Evolutionary conservation across 2,888 invertebrate species (phyloP).

Genomic region (Aproaerema taeniolella): DNA sequence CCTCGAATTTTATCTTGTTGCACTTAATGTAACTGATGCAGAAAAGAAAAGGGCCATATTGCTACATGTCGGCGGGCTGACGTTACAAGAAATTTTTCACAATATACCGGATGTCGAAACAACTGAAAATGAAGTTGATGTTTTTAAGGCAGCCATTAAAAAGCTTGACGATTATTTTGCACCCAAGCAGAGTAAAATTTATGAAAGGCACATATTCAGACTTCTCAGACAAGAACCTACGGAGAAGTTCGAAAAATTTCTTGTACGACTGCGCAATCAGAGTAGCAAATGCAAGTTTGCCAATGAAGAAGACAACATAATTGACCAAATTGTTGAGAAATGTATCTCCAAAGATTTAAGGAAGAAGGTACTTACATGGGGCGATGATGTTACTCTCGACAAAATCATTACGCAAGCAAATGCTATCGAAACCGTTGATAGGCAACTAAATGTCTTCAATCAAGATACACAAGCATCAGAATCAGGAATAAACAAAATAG

Average conservation of each 20-base stretch:
- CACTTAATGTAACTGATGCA: neutral
- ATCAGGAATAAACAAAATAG: neutral
- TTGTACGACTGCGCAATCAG: neutral
- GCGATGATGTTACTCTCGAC: neutral
- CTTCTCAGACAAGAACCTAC: neutral
- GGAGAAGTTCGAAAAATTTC: conserved; percentile 2
- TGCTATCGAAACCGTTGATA: neutral
- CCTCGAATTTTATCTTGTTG: conserved; percentile 5
- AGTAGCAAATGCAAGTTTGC: neutral
- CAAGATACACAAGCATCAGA: neutral
- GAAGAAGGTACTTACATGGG: neutral
- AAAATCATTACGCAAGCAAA: neutral
- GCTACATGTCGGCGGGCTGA: conserved; percentile 12
- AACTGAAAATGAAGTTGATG: neutral
- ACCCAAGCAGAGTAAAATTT: neutral
- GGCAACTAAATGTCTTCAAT: neutral
- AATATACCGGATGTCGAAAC: conserved; percentile 13
- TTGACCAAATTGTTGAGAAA: neutral
- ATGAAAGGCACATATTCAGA: neutral
- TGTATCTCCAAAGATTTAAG: neutral
- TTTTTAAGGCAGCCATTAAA: neutral
- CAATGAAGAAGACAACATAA: neutral
- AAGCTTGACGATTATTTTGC: neutral
- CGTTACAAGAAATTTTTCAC: conserved; percentile 17
- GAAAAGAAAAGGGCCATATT: conserved; percentile 9